Percentiles rank a stretch among this genome's conserved stretches.
These are phyloP conservation scores for Epizoanthus rinbou DNA, from an alignment of 92 coral and sea anemone species.

Conservation along the genomic window DNA sequence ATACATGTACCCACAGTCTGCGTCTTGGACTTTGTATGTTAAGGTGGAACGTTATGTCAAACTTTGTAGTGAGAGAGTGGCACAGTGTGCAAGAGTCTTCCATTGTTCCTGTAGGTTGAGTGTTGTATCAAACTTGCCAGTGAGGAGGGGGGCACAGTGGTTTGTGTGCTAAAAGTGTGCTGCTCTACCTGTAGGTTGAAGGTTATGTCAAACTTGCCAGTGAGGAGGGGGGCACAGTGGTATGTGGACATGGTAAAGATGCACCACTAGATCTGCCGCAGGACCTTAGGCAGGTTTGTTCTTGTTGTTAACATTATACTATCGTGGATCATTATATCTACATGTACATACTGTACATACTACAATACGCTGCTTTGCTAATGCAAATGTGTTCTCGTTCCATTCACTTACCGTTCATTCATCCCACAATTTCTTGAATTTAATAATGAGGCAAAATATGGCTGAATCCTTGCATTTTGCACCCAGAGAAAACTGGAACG, in stretches of 20 bases:
- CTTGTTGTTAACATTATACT: neutral
- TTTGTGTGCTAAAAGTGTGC: constrained; percentile 24
- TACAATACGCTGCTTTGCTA: no score
- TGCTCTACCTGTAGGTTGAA: constrained; percentile 47
- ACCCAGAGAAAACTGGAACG: no score
- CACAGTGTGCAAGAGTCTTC: constrained; percentile 34
- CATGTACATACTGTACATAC: neutral
- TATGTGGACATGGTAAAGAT: constrained; percentile 82
- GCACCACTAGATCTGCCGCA: constrained; percentile 60
- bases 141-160: constrained; percentile 75
- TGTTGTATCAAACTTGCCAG: constrained; percentile 78
- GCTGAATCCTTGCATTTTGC: no score
- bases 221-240: constrained; percentile 77
- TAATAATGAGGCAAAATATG: no score
- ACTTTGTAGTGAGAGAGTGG: constrained; percentile 61
- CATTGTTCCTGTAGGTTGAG: constrained; percentile 43
- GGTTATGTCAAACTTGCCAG: constrained; percentile 80
- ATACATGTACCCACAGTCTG: no score
- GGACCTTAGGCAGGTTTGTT: constrained; percentile 46
- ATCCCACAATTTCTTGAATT: no score
- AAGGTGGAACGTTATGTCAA: no score
- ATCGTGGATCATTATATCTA: neutral
- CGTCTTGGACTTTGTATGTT: no score
- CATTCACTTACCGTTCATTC: no score
- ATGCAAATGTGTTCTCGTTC: no score